Percentiles rank a stretch among this genome's conserved stretches.
Evolutionary conservation across 2,113 vertebrate species (phyloP).

Genomic region (Oryzias javanicus): DNA sequence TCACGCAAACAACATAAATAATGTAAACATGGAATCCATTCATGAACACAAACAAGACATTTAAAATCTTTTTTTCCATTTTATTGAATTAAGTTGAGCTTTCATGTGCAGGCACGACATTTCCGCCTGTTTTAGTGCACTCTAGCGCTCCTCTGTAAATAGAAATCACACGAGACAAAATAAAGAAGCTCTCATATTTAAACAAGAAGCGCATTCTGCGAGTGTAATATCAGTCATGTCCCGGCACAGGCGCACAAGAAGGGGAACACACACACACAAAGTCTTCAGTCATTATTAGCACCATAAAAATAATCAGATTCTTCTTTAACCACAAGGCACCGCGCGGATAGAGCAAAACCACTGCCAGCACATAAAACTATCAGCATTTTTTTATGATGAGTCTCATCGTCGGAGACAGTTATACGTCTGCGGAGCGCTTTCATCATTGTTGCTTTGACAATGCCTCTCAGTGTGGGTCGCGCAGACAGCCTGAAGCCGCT

Average conservation of each 20-base stretch:
- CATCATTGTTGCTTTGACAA: neutral
- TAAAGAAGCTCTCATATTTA: slow-evolving; percentile 27
- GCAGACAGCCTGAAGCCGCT: slow-evolving; percentile 30
- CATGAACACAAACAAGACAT: too few species aligned
- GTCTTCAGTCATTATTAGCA: slow-evolving; percentile 51
- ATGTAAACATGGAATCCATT: too few species aligned
- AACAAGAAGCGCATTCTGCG: slow-evolving; percentile 47
- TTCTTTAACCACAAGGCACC: slow-evolving; percentile 48
- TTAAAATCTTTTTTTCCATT: neutral
- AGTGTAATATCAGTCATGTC: slow-evolving; percentile 29
- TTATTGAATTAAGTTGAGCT: neutral
- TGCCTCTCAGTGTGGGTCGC: slow-evolving; percentile 4
- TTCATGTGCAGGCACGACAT: slow-evolving; percentile 19
- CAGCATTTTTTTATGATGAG: slow-evolving; percentile 26
- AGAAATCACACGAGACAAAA: slow-evolving; percentile 27
- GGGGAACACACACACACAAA: slow-evolving; percentile 33
- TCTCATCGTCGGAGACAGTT: slow-evolving; percentile 31
- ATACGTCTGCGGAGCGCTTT: slow-evolving; percentile 10
- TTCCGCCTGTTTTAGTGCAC: neutral
- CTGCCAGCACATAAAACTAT: slow-evolving; percentile 41
- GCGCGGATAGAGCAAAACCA: slow-evolving; percentile 19
- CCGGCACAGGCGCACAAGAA: slow-evolving; percentile 5
- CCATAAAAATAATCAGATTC: slow-evolving; percentile 50
- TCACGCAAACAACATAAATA: too few species aligned
- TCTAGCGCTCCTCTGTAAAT: slow-evolving; percentile 18